Conservation (phyloP, 2,888 invertebrate genomes). For the Drosophila fungiperda region DNA sequence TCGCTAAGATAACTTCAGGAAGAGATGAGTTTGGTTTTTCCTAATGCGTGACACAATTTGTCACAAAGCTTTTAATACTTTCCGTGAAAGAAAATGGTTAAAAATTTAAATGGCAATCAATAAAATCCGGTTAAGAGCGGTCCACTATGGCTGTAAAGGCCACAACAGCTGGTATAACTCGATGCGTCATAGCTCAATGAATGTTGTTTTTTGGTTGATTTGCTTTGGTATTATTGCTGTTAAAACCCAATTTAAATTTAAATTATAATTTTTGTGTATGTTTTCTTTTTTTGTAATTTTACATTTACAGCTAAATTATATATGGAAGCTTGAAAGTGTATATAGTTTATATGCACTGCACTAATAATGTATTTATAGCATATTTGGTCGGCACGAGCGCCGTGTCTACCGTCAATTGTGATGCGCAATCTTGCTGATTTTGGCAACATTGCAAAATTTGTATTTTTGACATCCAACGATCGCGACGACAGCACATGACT, state of each 20-base stretch:
- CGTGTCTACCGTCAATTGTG: slow-evolving; percentile 26
- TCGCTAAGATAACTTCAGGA: neutral
- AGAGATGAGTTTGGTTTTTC: neutral
- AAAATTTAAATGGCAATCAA: slow-evolving; percentile 25
- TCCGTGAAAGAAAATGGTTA: neutral
- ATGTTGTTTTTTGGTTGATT: slow-evolving; percentile 4
- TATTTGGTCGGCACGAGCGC: slow-evolving; percentile 49
- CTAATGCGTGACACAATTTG: neutral
- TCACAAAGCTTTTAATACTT: neutral
- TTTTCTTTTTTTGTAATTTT: slow-evolving; percentile 2
- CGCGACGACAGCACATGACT: slow-evolving; percentile 58
- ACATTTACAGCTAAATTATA: slow-evolving; percentile 25
- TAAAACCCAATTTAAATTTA: slow-evolving; percentile 25
- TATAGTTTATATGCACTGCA: slow-evolving; percentile 13
- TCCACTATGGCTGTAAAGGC: slow-evolving; percentile 16
- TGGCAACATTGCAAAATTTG: slow-evolving; percentile 56
- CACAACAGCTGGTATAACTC: slow-evolving; percentile 24
- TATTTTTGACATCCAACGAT: slow-evolving; percentile 54
- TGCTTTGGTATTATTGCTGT: neutral
- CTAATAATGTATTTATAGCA: slow-evolving; percentile 27
- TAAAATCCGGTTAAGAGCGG: slow-evolving; percentile 64
- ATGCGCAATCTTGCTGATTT: slow-evolving; percentile 40
- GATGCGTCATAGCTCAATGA: slow-evolving; percentile 44
- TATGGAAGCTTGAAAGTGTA: slow-evolving; percentile 2
- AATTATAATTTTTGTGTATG: slow-evolving; percentile 22